These are phyloP conservation scores for Gadopsis marmoratus DNA, from an alignment of 2,797 vertebrate genomes.

Conservation along the genomic window DNA sequence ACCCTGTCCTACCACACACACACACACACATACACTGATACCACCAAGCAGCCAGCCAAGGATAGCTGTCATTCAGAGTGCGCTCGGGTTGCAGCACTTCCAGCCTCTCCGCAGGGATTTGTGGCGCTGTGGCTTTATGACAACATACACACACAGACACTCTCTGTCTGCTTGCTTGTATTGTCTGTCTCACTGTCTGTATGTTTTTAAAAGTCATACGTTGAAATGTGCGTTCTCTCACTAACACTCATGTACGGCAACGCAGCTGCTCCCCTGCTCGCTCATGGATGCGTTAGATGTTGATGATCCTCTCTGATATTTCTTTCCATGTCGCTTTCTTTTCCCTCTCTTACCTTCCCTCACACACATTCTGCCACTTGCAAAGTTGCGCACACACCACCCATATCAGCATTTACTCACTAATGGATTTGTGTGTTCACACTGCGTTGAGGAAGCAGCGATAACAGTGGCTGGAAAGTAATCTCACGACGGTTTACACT, in stretches of 20 bases:
- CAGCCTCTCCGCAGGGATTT: constrained; percentile 61
- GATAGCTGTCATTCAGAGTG: constrained; percentile 60
- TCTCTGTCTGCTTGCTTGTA: constrained; percentile 41
- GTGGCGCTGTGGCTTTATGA: constrained; percentile 41
- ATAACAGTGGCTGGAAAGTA: constrained; percentile 73
- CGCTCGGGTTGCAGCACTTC: constrained; percentile 44
- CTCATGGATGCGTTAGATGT: constrained; percentile 15
- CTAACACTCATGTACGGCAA: not conserved
- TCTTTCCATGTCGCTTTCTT: constrained; percentile 24
- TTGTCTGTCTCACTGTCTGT: constrained; percentile 43
- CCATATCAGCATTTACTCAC: constrained; percentile 52
- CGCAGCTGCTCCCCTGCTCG: constrained; percentile 9
- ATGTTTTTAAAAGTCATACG: constrained; percentile 48
- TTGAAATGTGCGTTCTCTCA: constrained; percentile 6
- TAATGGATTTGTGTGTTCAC: constrained; percentile 74
- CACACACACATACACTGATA: constrained; percentile 15
- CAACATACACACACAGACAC: constrained; percentile 16
- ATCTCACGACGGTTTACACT: constrained; percentile 68
- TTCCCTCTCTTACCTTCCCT: constrained; percentile 3
- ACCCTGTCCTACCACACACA: constrained; percentile 23
- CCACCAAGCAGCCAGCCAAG: constrained; percentile 38
- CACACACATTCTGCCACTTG: constrained; percentile 25
- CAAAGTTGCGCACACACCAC: constrained; percentile 19
- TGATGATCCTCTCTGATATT: constrained; percentile 11
- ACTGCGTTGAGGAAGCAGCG: constrained; percentile 58